These are phyloP conservation scores for Drosophila subquinaria DNA, from an alignment of 2,888 invertebrate genomes.

Conservation along the genomic window DNA sequence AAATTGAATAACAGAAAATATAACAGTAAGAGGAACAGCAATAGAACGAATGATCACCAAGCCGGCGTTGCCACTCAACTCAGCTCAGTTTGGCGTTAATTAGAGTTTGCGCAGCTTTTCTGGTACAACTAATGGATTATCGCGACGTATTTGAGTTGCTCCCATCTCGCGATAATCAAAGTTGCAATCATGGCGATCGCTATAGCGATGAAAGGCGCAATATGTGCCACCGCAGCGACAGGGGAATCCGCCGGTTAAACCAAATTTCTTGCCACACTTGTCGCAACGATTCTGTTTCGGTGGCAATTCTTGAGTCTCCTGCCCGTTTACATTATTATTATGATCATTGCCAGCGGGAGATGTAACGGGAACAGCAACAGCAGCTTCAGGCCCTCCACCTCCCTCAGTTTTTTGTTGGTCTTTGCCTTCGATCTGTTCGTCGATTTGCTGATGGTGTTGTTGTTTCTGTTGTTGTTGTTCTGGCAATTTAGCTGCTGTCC, in stretches of 20 bases:
- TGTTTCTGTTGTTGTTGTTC: not conserved
- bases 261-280: slow-evolving; percentile 69
- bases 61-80: not conserved
- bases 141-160: slow-evolving; percentile 64
- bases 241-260: slow-evolving; percentile 59
- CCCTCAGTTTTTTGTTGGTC: slow-evolving; percentile 9
- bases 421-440: slow-evolving; percentile 10
- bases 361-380: not conserved
- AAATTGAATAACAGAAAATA: slow-evolving; percentile 22
- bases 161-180: slow-evolving; percentile 70
- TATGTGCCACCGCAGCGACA: slow-evolving; percentile 66
- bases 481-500: not conserved
- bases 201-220: slow-evolving; percentile 64
- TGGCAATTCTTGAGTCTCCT: slow-evolving; percentile 10
- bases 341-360: not conserved
- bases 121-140: slow-evolving; percentile 58
- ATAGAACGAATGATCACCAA: slow-evolving; percentile 3
- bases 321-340: not conserved
- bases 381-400: not conserved
- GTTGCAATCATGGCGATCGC: slow-evolving; percentile 68
- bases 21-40: slow-evolving; percentile 33
- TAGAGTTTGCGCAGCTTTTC: slow-evolving; percentile 59
- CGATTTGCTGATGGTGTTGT: slow-evolving; percentile 3
- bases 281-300: slow-evolving; percentile 57
- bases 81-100: not conserved